A percentile compares a stretch with the other conserved stretches of the same genome.
These are phyloP conservation scores for Limnephilus lunatus DNA, from an alignment of 2,888 invertebrate species.

Conservation along the genomic window DNA sequence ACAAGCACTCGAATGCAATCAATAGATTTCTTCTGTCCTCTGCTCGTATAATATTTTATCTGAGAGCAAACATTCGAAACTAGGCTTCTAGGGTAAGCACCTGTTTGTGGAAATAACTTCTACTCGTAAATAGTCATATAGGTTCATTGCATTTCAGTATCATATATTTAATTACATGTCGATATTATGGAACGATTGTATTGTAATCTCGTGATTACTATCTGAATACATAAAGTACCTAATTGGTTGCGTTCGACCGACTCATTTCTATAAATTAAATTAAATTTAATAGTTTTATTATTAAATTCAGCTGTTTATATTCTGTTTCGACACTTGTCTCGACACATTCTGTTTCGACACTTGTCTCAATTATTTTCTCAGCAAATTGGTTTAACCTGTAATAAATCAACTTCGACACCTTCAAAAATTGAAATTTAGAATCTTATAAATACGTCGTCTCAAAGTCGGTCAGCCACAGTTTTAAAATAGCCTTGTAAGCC, in stretches of 20 bases:
- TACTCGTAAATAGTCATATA: neutral
- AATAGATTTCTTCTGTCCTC: neutral
- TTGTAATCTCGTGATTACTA: neutral
- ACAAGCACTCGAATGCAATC: neutral
- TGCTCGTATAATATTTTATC: neutral
- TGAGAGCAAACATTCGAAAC: neutral
- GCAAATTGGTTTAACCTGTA: too few relatives aligned
- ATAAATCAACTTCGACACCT: too few relatives aligned
- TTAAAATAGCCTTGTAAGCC: too few relatives aligned
- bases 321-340: too few relatives aligned
- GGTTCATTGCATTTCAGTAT: neutral
- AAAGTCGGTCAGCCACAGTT: too few relatives aligned
- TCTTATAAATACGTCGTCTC: too few relatives aligned
- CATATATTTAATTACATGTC: neutral
- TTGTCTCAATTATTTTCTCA: too few relatives aligned
- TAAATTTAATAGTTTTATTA: too few relatives aligned
- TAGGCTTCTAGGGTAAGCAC: neutral
- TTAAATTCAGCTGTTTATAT: too few relatives aligned
- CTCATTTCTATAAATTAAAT: neutral
- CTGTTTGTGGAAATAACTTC: neutral
- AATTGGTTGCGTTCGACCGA: neutral
- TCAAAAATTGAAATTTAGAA: too few relatives aligned
- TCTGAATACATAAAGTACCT: neutral
- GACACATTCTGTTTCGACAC: too few relatives aligned
- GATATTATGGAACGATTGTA: neutral